A percentile compares a stretch with the other conserved stretches of the same genome.
These are phyloP conservation scores for Platycercus adscitus DNA, from an alignment of 2,113 vertebrate genomes.

Conservation along the genomic window DNA sequence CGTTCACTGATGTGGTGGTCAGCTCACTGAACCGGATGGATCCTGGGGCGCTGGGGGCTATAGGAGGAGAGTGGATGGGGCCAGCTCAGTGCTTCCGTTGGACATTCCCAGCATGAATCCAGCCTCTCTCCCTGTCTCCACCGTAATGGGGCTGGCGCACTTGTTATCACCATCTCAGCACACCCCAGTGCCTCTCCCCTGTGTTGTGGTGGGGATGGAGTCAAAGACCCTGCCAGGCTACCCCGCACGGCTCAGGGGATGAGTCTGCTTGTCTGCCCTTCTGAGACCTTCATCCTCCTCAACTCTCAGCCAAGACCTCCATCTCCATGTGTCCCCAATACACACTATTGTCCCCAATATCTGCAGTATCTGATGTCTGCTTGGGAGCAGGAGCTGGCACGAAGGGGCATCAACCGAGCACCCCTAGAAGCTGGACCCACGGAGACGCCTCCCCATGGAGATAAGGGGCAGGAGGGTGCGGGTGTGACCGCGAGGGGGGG, in stretches of 20 bases:
- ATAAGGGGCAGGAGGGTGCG: neutral
- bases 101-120: neutral
- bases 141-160: fast-evolving
- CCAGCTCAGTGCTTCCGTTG: neutral
- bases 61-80: neutral
- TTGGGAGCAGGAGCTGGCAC: neutral
- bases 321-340: fast-evolving
- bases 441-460: neutral
- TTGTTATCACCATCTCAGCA: fast-evolving
- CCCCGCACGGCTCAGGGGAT: fast-evolving
- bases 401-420: neutral
- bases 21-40: conserved; percentile 94
- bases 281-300: neutral
- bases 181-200: neutral
- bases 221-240: neutral
- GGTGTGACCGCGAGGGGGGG: neutral
- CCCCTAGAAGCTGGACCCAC: neutral
- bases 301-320: neutral
- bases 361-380: neutral
- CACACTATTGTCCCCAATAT: too few species aligned
- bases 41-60: conserved; percentile 93
- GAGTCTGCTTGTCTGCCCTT: neutral
- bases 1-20: conserved; percentile 96
- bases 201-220: neutral
- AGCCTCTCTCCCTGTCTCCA: neutral